Conservation (phyloP, 2,113 vertebrate species). For the Callionymus lyra region DNA sequence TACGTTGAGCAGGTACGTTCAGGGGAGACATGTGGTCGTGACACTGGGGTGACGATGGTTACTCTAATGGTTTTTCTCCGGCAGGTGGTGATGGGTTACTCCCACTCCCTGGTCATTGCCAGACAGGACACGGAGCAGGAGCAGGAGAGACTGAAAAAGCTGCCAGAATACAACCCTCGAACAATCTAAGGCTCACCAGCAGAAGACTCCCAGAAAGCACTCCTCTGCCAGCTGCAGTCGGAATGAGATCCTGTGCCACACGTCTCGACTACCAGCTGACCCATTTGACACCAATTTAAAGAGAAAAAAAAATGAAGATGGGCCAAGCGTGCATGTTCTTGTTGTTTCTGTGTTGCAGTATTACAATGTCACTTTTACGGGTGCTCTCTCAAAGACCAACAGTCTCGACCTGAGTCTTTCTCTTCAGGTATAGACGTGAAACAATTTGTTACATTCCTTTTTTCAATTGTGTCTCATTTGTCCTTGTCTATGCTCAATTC, state of each 20-base stretch:
- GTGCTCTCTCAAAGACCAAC: constrained; percentile 42
- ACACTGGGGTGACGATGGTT: background rate
- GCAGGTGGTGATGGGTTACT: constrained; percentile 91
- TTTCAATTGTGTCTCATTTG: too few relatives aligned
- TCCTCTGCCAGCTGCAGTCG: background rate
- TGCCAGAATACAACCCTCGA: constrained; percentile 92
- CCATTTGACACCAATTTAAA: constrained; percentile 28
- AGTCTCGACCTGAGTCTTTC: too few relatives aligned
- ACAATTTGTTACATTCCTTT: too few relatives aligned
- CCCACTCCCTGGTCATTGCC: constrained; percentile 82
- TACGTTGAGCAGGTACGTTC: constrained; percentile 80
- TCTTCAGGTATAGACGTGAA: too few relatives aligned
- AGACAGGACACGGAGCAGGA: constrained; percentile 80
- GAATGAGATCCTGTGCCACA: constrained; percentile 6
- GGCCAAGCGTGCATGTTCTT: constrained; percentile 8
- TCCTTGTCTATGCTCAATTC: too few relatives aligned
- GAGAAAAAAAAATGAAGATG: constrained; percentile 16
- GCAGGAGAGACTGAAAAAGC: constrained; percentile 80
- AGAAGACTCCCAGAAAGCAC: constrained; percentile 3
- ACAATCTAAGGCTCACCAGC: constrained; percentile 72
- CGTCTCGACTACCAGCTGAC: constrained; percentile 40
- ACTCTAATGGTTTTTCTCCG: constrained; percentile 2
- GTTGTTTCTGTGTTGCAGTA: constrained; percentile 24
- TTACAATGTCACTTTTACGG: constrained; percentile 48
- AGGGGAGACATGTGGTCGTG: too few relatives aligned